Percentiles rank a stretch among this genome's conserved stretches.
Conservation (phyloP, 2,888 invertebrate species). For the Drosophila rellima region DNA sequence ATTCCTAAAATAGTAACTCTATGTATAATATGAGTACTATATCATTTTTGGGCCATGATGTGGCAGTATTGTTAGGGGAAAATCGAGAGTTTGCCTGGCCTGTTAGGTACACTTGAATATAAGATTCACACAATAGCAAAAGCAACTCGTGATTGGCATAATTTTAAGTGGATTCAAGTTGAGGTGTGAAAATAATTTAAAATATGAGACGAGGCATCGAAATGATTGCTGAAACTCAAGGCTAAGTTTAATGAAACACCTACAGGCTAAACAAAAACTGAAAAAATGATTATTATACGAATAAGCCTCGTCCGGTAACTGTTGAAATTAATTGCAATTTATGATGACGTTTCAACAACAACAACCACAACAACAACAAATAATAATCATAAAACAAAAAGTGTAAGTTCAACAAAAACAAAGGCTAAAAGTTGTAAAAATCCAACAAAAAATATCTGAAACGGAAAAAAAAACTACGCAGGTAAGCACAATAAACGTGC, state of each 20-base stretch:
- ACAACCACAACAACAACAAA: constrained; percentile 20
- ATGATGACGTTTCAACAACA: constrained; percentile 75
- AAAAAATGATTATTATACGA: constrained; percentile 52
- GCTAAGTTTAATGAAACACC: constrained; percentile 80
- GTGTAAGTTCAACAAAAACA: constrained; percentile 68
- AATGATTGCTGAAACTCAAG: constrained; percentile 60
- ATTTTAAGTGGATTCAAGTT: constrained; percentile 71
- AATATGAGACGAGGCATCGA: constrained; percentile 49
- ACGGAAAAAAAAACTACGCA: constrained; percentile 58
- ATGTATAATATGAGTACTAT: constrained; percentile 15
- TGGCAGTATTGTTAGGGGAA: constrained; percentile 37
- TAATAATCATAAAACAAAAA: constrained; percentile 39
- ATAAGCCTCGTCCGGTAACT: constrained; percentile 52
- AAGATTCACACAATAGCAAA: constrained; percentile 38
- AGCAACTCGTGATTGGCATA: constrained; percentile 73
- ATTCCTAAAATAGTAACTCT: constrained; percentile 43
- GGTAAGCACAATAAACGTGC: constrained; percentile 82
- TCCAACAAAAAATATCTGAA: constrained; percentile 18
- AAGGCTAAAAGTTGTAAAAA: constrained; percentile 58
- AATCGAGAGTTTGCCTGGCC: constrained; percentile 28
- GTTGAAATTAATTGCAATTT: constrained; percentile 83
- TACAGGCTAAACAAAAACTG: constrained; percentile 61
- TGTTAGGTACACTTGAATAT: constrained; percentile 56
- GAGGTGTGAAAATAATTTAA: constrained; percentile 80
- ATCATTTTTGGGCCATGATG: constrained; percentile 62